These are phyloP conservation scores for Orius insidiosus DNA, from an alignment of 1,140 invertebrate genomes.

Conservation along the genomic window DNA sequence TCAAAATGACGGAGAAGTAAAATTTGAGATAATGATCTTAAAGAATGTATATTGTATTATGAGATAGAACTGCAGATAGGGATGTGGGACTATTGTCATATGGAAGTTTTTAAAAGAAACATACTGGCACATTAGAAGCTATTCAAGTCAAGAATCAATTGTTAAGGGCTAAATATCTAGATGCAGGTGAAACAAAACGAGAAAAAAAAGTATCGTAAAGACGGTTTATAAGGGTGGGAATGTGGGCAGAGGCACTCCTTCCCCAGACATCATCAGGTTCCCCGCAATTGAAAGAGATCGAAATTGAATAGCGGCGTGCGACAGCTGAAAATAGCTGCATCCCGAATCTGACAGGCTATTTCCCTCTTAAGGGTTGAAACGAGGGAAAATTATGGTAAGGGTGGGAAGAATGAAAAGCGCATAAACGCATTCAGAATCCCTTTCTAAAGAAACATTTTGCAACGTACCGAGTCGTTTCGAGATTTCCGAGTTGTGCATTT, in stretches of 20 bases:
- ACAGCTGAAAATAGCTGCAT: slow-evolving; percentile 7
- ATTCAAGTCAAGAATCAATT: background rate
- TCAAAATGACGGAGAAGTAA: background rate
- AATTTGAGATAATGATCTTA: background rate
- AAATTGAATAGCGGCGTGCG: background rate
- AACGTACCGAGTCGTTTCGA: slow-evolving; percentile 60
- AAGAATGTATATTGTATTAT: background rate
- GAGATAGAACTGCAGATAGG: background rate
- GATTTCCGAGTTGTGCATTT: slow-evolving; percentile 95
- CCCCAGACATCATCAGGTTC: background rate
- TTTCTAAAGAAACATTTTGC: too few species aligned
- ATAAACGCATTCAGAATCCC: too few species aligned
- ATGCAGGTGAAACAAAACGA: too few species aligned
- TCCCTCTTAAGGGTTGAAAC: background rate
- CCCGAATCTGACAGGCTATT: slow-evolving; percentile 5
- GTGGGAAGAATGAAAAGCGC: too few species aligned
- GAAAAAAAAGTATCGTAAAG: background rate
- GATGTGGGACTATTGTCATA: background rate
- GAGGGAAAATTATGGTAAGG: too few species aligned
- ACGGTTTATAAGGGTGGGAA: background rate
- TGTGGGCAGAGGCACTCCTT: background rate
- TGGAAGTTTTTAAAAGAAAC: background rate
- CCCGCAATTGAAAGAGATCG: background rate
- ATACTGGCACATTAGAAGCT: background rate
- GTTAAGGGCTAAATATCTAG: background rate